A percentile compares a stretch with the other conserved stretches of the same genome.
phyloP scores from a whole-genome alignment of 2,888 invertebrate genomes.

The Pycnomerus fuliginosus region DNA sequence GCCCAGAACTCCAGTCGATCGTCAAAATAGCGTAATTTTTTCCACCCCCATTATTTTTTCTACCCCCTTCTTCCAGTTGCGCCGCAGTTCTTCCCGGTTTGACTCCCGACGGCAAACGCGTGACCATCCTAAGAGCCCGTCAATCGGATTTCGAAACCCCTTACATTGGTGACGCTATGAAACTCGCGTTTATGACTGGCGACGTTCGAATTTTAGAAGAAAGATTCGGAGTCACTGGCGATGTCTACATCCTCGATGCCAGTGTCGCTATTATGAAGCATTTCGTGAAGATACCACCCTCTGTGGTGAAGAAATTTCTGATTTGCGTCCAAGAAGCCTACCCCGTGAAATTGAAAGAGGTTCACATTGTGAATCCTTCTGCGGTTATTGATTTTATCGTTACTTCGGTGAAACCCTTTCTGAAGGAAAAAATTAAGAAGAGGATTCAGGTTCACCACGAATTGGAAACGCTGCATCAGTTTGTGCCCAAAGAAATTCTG shows the following conservation, averaged over 20 bases:
- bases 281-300: conserved; percentile 50
- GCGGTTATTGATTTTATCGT: conserved; percentile 78
- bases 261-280: conserved; percentile 16
- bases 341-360: conserved; percentile 80
- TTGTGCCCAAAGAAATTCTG: conserved; percentile 72
- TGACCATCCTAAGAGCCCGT: conserved; percentile 68
- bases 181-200: conserved; percentile 77
- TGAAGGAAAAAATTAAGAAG: conserved; percentile 79
- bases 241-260: conserved; percentile 76
- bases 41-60: too few relatives aligned
- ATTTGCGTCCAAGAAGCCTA: conserved; percentile 82
- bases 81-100: conserved; percentile 69
- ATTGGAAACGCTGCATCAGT: conserved; percentile 70
- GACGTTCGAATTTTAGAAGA: conserved; percentile 75
- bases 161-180: conserved; percentile 72
- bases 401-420: conserved; percentile 78
- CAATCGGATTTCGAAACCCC: conserved; percentile 67
- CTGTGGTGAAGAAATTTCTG: conserved; percentile 76
- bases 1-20: conserved; percentile 28
- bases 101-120: conserved; percentile 74
- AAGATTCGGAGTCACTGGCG: conserved; percentile 74
- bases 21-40: too few relatives aligned
- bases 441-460: conserved; percentile 73
- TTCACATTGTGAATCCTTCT: conserved; percentile 78
- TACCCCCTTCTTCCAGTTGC: too few relatives aligned